Conservation (phyloP, 2,888 invertebrate species). For the Crepidodera aurea region DNA sequence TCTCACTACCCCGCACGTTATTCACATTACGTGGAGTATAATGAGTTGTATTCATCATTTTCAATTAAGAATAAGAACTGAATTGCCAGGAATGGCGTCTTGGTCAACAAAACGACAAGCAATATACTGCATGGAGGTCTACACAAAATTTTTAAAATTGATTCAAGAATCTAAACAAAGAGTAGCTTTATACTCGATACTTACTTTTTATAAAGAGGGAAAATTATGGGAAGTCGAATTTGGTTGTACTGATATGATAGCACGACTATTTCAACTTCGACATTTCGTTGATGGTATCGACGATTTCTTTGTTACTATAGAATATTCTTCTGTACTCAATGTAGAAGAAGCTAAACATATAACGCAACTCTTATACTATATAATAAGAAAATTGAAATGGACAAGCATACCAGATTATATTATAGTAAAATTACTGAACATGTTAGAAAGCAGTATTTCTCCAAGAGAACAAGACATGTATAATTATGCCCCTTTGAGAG, state of each 20-base stretch:
- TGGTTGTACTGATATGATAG: slow-evolving; percentile 56
- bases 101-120: slow-evolving; percentile 34
- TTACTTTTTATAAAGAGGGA: slow-evolving; percentile 58
- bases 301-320: slow-evolving; percentile 28
- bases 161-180: slow-evolving; percentile 51
- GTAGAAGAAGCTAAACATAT: slow-evolving; percentile 61
- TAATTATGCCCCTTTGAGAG: slow-evolving; percentile 59
- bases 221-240: slow-evolving; percentile 61
- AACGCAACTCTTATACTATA: slow-evolving; percentile 63
- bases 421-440: slow-evolving; percentile 58
- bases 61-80: slow-evolving; percentile 47
- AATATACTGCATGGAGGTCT: slow-evolving; percentile 46
- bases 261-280: slow-evolving; percentile 49
- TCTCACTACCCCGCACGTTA: slow-evolving; percentile 41
- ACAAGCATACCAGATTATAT: slow-evolving; percentile 60
- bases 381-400: slow-evolving; percentile 64
- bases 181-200: slow-evolving; percentile 55
- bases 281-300: slow-evolving; percentile 43
- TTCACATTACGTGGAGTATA: slow-evolving; percentile 53
- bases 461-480: slow-evolving; percentile 44
- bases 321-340: slow-evolving; percentile 44
- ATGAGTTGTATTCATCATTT: slow-evolving; percentile 57
- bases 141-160: slow-evolving; percentile 45
- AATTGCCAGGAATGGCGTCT: slow-evolving; percentile 13
- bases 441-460: slow-evolving; percentile 63